Base-by-base conservation (phyloP, 2,888 invertebrate species). In the Leucoptera coffeella region DNA sequence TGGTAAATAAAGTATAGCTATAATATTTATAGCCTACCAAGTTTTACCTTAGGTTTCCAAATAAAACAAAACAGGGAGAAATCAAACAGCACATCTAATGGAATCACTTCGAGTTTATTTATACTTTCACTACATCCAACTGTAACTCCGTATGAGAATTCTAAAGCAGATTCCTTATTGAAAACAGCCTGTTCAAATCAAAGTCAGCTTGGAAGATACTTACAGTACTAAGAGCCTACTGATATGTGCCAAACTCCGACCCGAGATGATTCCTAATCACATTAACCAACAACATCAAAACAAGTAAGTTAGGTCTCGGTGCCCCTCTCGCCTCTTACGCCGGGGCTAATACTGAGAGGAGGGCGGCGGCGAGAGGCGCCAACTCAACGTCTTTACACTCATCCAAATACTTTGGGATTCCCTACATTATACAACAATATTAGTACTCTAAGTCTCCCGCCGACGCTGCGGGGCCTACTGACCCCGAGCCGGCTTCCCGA, bases 21-120 rank as follows among this genome's bases (percentile, higher is more conserved):
- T n/a, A n/a, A n/a, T n/a, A n/a, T n/a, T n/a, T n/a, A n/a, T n/a
- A n/a, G n/a, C n/a, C n/a, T n/a, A n/a, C n/a, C n/a, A n/a, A n/a
- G n/a, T n/a, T n/a, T n/a, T n/a, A 17, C 9, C 9, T 6, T 17
- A 7, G 17, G 17, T 7, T 7, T 17, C 17, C 32, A 43, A 56
- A 56, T 54, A 45, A 58, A 59, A 52, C 37, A 40, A n/a, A n/a
- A n/a, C n/a, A n/a, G n/a, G n/a, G n/a, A n/a, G n/a, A n/a, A n/a
- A 56, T 54, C 45, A 58, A 59, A 52, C 37, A 40, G n/a, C 47
- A 35, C 42, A 42, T 42, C 62, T 55, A 67, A 61, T 69, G 69
- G 69, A 69, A 69, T 69, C 69, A 65, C 67, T 62, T 67, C 61
- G 65, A 69, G 62, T 69, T 69, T 69, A 69, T 65, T 67, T 52